These are phyloP conservation scores for Leucosticte australis DNA, from an alignment of 2,113 vertebrate genomes.

Conservation along the genomic window DNA sequence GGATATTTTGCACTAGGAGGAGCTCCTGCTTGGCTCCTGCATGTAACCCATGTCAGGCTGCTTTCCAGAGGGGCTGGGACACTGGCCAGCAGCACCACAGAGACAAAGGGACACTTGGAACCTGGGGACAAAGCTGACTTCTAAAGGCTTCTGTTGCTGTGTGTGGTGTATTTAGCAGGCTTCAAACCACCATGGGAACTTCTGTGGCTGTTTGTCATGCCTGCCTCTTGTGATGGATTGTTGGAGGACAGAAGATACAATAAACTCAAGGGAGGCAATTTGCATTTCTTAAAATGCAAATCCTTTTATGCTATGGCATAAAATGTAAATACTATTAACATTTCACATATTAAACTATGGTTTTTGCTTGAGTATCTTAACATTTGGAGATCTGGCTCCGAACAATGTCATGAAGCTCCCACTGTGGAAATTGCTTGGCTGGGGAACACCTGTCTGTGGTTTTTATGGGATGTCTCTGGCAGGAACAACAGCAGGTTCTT, in stretches of 20 bases:
- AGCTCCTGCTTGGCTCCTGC: background rate
- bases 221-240: background rate
- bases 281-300: background rate
- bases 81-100: background rate
- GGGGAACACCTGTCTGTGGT: background rate
- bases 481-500: background rate
- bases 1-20: fast-evolving
- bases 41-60: fast-evolving
- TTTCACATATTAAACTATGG: background rate
- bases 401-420: background rate
- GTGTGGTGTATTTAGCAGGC: background rate
- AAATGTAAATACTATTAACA: background rate
- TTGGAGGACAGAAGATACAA: background rate
- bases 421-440: background rate
- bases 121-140: background rate
- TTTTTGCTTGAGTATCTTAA: background rate
- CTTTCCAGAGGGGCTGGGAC: background rate
- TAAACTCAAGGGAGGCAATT: background rate
- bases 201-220: background rate
- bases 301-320: background rate
- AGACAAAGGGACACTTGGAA: background rate
- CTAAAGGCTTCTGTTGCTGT: background rate
- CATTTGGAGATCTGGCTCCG: background rate
- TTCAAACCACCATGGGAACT: background rate
- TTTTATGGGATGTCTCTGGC: background rate